Evolutionary conservation across 2,797 vertebrate genomes (phyloP), one percentile per base, ranked within the genome.

Genomic region (Odontamblyopus rebecca): DNA sequence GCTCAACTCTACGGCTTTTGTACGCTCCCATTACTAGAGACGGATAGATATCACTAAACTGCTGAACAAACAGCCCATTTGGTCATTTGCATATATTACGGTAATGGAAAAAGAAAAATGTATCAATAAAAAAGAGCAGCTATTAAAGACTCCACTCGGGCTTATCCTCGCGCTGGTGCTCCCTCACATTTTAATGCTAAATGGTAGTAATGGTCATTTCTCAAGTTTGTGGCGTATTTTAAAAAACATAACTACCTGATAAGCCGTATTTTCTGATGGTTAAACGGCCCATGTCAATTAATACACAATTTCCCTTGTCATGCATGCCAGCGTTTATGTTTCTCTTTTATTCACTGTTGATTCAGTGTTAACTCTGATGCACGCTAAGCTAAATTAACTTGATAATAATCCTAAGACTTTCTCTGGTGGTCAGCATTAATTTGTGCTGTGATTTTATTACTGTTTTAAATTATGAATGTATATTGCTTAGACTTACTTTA

Each of bases 11-110:
- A 79, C 86, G 91, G 90, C 87, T 88, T 92, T 88, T 91, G 90
- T 91, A 78, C 77, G 85, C 73, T 82, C 85, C 91, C 89, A 92
- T 94, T 94, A 93, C 85, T 89, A 89, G 83, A 92, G 90, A 92
- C 84, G 88, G 91, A 93, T 91, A 91, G 90, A 92, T 84, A 92
- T 92, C 87, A 87, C 91, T 91, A 92, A 93, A 93, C 90, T 93
- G 91, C 91, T 93, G 92, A 94, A 93, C 88, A 93, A 93, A 94
- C 92, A 93, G 82, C 84, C 88, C 81, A 84, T 89, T 89, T 85
- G 85, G 86, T 92, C 88, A 93, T 94, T 92, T 94, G 89, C 93
- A 94, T 94, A 93, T 74, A 92, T 93, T 93, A 91, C 72, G 85
- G 86, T 91, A 93, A 93, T 92, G 88, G 87, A 83, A 82, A 69